Base-by-base conservation (phyloP, 2,888 invertebrate genomes). In the Dusona sp. region DNA sequence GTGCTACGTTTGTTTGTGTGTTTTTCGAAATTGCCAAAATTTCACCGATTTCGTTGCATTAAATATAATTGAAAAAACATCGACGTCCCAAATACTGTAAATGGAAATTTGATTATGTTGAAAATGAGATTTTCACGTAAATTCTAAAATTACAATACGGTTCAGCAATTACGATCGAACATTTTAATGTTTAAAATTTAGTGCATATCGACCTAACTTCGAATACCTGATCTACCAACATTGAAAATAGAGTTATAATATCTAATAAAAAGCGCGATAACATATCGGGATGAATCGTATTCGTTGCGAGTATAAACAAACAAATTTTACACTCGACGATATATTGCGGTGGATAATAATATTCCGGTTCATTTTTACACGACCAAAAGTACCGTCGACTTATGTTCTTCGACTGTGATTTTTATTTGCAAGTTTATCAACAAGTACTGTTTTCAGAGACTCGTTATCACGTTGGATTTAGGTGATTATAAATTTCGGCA, bases 381-480 rank as follows among this genome's bases (percentile, higher is more conserved):
- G 29, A 61, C 29, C 16, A 16, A 61, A 29, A 61, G 16, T 61
- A 61, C 61, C 16, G 61, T 29, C 61, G 16, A 29, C 16, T 61
- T 29, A 61, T 61, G 61, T 61, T 61, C 61, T 13, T 29, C 9
- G n/a, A 0, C 7, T 54, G 33, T n/a, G 51, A n/a, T 38, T 57
- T 74, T 74, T 61, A 42, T 42, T 16, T 38, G 13, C 29, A 22
- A 33, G 33, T 11, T n/a, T 29, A 54, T 74, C 74, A 25, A 42
- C 57, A 8, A 42, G 8, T 74, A 16, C 16, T 61, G 22, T 33
- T 36, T 54, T 48, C 48, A 64, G 22, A 48, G 29, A 48, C 64
- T 25, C 22, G 25, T 77, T 77, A 77, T 65, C 64, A 65, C n/a
- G 33, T 65, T 33, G 75, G 45, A 38, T 65, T 64, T 33, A 48